Evolutionary conservation across 1,140 invertebrate genomes (phyloP), one percentile per base, ranked within the genome.

Genomic region (Leptinotarsa lineolata): DNA sequence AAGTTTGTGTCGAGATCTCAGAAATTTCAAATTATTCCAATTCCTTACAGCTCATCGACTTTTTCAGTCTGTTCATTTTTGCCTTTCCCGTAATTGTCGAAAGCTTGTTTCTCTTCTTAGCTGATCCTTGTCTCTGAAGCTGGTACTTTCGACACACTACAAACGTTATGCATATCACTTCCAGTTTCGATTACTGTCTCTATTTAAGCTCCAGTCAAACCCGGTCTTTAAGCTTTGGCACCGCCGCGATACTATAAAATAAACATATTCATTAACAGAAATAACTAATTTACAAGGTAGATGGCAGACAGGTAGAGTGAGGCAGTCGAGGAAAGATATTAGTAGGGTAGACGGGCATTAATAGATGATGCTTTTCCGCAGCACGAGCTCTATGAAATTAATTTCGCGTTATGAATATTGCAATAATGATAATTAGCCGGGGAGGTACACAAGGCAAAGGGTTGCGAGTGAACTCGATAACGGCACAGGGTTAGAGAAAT

Each of bases 371-470:
- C 66, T 68, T 68, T 68, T 68, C 66, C 66, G 66, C 66, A 48
- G 39, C 66, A 45, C 21, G 11, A 18, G 30, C 44, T 68, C 66
- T 48, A 68, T 68, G 45, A 68, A 68, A 68, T 68, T 68, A 68
- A 68, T 68, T 68, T 68, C 66, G 30, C 66, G 39, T 20, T 68
- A 39, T 68, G 66, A 68, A 68, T 68, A 68, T 68, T 68, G 66
- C 66, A 68, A 68, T 68, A 48, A 68, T 45, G 44, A 68, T 68
- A 46, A 68, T 68, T 54, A 68, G 66, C 22, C 30, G 5, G 30
- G 64, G 24, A 39, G 30, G 30, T 2, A 30, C 6, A 5, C 59
- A 60, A 60, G n/a, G n/a, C 59, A 21, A 60, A 21, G 59, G 59
- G 20, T 60, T 60, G 59, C 16, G 59, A 4, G 59, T 6, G 13